Evolutionary conservation across 2,888 invertebrate genomes (phyloP).

Genomic region (Lutraria lutraria): DNA sequence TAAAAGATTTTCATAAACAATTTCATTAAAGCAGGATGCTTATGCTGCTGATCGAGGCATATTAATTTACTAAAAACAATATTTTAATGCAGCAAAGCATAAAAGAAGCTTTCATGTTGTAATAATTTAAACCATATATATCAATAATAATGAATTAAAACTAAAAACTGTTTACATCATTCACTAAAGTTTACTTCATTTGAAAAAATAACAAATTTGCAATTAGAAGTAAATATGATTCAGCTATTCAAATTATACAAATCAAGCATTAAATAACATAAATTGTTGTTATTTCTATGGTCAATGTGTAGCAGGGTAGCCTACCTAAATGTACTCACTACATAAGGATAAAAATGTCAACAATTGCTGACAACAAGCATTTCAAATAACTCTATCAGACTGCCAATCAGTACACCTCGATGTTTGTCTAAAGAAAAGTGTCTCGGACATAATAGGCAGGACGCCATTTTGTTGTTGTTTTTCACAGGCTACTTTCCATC

Average conservation of each 20-base stretch:
- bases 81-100: neutral
- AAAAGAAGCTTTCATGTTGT: neutral
- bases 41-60: no score
- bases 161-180: neutral
- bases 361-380: neutral
- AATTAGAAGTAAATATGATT: neutral
- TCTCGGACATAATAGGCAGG: no score
- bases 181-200: neutral
- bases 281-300: neutral
- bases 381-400: neutral
- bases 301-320: neutral
- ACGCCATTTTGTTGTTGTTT: no score
- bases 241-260: neutral
- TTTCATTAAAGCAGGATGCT: no score
- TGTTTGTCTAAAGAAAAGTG: no score
- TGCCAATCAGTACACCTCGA: neutral
- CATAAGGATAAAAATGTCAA: neutral
- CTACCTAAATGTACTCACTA: neutral
- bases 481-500: no score
- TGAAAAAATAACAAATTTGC: neutral
- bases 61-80: neutral
- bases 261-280: neutral
- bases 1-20: neutral
- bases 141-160: neutral
- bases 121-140: neutral